A percentile compares a stretch with the other conserved stretches of the same genome.
Conservation (phyloP, 1,140 invertebrate genomes). For the Tetramorium simillimum region DNA sequence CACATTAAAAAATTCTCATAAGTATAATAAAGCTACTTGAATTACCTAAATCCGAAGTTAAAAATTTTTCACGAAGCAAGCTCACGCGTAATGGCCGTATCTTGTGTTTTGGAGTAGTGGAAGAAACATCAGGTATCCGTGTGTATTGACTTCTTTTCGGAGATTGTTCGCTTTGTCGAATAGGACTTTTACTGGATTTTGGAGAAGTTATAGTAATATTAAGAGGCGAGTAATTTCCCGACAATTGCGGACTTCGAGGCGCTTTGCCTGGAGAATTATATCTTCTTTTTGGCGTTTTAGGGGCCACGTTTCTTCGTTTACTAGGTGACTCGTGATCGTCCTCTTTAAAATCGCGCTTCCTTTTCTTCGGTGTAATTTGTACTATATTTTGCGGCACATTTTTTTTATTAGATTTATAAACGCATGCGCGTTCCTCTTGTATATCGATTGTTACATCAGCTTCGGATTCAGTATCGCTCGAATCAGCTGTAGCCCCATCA, state of each 20-base stretch:
- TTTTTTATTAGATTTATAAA: conserved; percentile 71
- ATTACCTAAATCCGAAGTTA: conserved; percentile 38
- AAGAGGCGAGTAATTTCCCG: conserved; percentile 79
- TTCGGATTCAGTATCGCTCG: conserved; percentile 72
- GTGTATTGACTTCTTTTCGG: neutral
- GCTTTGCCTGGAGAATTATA: conserved; percentile 66
- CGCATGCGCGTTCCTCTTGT: conserved; percentile 76
- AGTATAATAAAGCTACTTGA: conserved; percentile 8
- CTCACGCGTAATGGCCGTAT: conserved; percentile 11
- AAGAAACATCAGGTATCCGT: neutral
- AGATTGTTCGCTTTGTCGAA: conserved; percentile 11
- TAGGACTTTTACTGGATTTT: conserved; percentile 58
- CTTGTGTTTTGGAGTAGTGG: conserved; percentile 43
- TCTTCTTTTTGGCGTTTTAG: conserved; percentile 50
- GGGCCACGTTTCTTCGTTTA: conserved; percentile 37
- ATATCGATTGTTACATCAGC: conserved; percentile 73
- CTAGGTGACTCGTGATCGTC: neutral
- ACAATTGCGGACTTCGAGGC: conserved; percentile 58
- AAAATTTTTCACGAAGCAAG: conserved; percentile 53
- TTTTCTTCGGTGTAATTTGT: conserved; percentile 74
- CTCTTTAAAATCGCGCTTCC: conserved; percentile 55
- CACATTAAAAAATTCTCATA: neutral
- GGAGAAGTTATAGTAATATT: conserved; percentile 80
- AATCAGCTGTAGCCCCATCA: conserved; percentile 56
- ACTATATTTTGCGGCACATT: neutral